Percentiles rank a stretch among this genome's conserved stretches.
phyloP scores from a whole-genome alignment of 2,113 vertebrate species.

The Pontoporia blainvillei region DNA sequence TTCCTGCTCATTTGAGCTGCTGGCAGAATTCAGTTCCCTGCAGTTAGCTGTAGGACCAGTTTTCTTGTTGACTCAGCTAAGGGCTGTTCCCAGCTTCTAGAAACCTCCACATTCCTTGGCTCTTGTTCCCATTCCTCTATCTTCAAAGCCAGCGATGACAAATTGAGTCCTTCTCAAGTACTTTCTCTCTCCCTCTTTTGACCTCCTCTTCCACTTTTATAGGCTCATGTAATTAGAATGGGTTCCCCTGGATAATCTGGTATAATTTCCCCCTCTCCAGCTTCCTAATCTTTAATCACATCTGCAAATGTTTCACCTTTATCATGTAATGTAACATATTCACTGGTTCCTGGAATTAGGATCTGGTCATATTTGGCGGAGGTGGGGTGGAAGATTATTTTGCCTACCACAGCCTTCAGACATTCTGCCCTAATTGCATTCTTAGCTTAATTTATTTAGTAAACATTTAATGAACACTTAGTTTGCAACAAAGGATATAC shows the following conservation, averaged over 20 bases:
- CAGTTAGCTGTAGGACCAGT: neutral
- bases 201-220: neutral
- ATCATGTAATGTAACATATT: neutral
- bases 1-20: neutral
- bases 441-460: neutral
- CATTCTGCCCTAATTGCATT: neutral
- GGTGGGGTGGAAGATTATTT: neutral
- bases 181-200: neutral
- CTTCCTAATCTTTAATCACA: neutral
- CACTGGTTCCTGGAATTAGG: neutral
- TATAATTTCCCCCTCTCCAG: neutral
- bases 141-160: neutral
- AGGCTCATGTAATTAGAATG: neutral
- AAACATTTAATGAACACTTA: neutral
- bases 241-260: neutral
- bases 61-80: neutral
- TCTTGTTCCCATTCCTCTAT: neutral
- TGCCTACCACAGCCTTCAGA: neutral
- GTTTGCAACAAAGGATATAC: neutral
- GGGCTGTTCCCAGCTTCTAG: neutral
- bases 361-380: neutral
- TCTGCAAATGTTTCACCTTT: neutral
- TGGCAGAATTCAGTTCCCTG: neutral
- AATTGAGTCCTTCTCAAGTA: neutral
- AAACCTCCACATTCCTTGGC: neutral